Base-by-base conservation (phyloP, 2,888 invertebrate species). In the Muschampia plurimacula region DNA sequence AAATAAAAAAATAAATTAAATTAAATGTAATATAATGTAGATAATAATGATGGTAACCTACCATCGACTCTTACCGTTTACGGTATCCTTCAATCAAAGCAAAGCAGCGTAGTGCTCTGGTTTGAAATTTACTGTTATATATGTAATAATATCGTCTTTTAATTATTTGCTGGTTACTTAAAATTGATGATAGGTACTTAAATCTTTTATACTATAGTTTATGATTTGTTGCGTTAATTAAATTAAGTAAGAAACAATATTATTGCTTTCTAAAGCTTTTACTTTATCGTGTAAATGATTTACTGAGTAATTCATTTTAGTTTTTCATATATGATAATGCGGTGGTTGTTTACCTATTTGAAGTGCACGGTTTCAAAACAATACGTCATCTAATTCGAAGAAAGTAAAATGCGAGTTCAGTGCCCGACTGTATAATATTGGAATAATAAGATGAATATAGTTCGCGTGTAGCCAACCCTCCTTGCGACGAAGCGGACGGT, bases 401-500 rank as follows among this genome's bases (percentile, higher is more conserved):
- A 85, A 85, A 86, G 82, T 81, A 80, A 82, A 81, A 85, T 82
- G 80, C 80, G 80, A 85, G 92, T 91, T 92, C 90, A 86, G 86
- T 82, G 91, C 80, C 87, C 90, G 57, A 12, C 57, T 28, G 75
- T 57, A 75, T 71, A 75, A 67, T 75, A 70, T 77, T 78, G 77
- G 28, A 80, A 78, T 74, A 82, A 80, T 67, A 49, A 60, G 49
- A 59, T 66, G n/a, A 46, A 60, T 69, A 52, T 39, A 78, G 80
- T 70, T 89, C 84, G 88, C 88, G 86, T 87, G 89, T 77, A 80
- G 81, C 81, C 81, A 82, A 80, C 84, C 84, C 70, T 73, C 72
- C 57, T 57, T 49, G 73, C 69, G 32, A 73, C 75, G 22, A 22
- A 0, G 22, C 22, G 22, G 76, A 76, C 75, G 52, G 52, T 52